These are phyloP conservation scores for Ichneumoninae sp. DNA, from an alignment of 2,888 invertebrate genomes.

Conservation along the genomic window DNA sequence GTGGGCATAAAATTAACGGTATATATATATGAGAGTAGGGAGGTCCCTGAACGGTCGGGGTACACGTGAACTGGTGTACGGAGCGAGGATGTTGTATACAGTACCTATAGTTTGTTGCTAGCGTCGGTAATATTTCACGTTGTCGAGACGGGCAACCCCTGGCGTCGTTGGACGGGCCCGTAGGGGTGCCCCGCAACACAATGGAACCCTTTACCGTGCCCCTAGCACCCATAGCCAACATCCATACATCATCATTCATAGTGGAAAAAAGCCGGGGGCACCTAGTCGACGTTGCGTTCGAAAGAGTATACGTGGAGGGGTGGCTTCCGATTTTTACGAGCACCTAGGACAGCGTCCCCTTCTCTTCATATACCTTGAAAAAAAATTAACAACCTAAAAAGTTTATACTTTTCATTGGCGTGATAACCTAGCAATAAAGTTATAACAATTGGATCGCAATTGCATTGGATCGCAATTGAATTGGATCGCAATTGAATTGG, in stretches of 20 bases:
- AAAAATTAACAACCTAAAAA: constrained; percentile 17
- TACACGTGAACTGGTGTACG: constrained; percentile 37
- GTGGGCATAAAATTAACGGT: constrained; percentile 83
- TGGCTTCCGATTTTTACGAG: constrained; percentile 75
- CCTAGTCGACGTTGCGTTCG: constrained; percentile 66
- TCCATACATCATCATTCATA: constrained; percentile 85
- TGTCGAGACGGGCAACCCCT: constrained; percentile 53
- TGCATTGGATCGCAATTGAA: neutral
- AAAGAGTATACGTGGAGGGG: constrained; percentile 62
- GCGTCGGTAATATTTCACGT: constrained; percentile 81
- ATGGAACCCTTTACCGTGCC: constrained; percentile 84
- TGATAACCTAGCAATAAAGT: neutral
- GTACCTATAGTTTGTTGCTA: constrained; percentile 61
- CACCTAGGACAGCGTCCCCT: constrained; percentile 49
- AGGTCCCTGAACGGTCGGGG: neutral
- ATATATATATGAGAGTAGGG: constrained; percentile 9
- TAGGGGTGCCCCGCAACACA: constrained; percentile 77
- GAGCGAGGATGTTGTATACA: constrained; percentile 38
- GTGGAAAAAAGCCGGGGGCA: constrained; percentile 78
- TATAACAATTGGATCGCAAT: neutral
- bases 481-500: neutral
- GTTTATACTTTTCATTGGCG: neutral
- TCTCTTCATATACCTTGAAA: neutral
- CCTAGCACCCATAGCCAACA: constrained; percentile 82
- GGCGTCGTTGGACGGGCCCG: constrained; percentile 64